Percentiles rank a stretch among this genome's conserved stretches.
Conservation (phyloP, 2,113 vertebrate species). For the Gallinago undulata region DNA sequence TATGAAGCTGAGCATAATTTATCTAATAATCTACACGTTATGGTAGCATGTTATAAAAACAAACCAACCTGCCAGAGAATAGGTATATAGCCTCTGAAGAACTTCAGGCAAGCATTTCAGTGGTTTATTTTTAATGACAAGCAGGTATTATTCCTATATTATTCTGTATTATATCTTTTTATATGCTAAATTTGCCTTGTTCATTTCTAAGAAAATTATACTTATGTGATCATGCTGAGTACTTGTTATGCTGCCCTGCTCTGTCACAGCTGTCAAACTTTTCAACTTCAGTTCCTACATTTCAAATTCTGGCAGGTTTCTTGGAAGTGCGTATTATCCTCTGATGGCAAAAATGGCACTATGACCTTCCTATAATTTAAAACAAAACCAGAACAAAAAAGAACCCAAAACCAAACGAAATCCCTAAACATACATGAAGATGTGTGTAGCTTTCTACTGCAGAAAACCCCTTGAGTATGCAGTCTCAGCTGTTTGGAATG, state of each 20-base stretch:
- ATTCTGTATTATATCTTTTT: neutral
- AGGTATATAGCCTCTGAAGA: neutral
- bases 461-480: neutral
- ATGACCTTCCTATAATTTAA: neutral
- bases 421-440: neutral
- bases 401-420: neutral
- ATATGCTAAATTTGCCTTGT: neutral
- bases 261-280: neutral
- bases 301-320: neutral
- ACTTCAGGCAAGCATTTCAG: neutral
- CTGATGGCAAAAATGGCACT: neutral
- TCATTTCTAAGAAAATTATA: neutral
- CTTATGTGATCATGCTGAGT: neutral
- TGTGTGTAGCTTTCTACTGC: neutral
- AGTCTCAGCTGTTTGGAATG: neutral
- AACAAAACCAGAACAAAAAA: neutral
- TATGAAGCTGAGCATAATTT: neutral
- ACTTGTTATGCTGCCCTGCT: fast-evolving
- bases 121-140: neutral
- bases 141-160: neutral
- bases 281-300: neutral
- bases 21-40: neutral
- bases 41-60: neutral
- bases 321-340: neutral
- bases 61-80: neutral